These are phyloP conservation scores for Catharus ustulatus DNA, from an alignment of 2,797 vertebrate species.

Conservation along the genomic window DNA sequence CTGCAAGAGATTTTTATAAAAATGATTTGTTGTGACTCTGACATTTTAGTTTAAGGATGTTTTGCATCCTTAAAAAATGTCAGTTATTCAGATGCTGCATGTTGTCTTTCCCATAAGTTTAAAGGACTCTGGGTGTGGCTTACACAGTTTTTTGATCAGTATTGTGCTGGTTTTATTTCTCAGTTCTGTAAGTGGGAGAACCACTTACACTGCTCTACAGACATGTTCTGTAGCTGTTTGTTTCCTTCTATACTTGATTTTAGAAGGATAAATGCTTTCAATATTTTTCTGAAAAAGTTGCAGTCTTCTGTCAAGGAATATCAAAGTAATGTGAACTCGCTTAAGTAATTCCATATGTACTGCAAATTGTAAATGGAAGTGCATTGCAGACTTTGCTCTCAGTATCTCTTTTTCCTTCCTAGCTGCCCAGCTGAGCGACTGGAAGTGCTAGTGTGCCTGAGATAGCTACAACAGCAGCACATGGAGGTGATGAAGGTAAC, in stretches of 20 bases:
- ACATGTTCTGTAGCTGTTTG: background rate
- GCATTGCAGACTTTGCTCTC: background rate
- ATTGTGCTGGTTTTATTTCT: background rate
- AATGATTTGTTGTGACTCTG: background rate
- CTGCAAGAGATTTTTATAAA: background rate
- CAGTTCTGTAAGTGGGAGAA: background rate
- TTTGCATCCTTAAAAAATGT: background rate
- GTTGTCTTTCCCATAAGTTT: background rate
- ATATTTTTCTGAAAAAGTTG: background rate
- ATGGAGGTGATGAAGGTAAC: conserved; percentile 75
- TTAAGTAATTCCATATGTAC: background rate
- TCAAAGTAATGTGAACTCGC: background rate
- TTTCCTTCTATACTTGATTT: background rate
- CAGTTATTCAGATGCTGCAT: background rate
- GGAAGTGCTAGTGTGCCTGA: conserved; percentile 57
- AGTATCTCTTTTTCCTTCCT: background rate
- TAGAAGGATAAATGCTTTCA: background rate
- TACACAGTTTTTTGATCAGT: background rate
- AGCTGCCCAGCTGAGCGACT: conserved; percentile 54
- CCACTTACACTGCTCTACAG: background rate
- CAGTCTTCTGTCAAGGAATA: accelerated
- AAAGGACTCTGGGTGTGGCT: background rate
- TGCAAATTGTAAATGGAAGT: background rate
- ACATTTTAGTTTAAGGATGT: background rate
- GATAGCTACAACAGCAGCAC: conserved; percentile 2